A percentile compares a stretch with the other conserved stretches of the same genome.
These are phyloP conservation scores for Stictocephala bisonia DNA, from an alignment of 2,888 invertebrate species.

Conservation along the genomic window DNA sequence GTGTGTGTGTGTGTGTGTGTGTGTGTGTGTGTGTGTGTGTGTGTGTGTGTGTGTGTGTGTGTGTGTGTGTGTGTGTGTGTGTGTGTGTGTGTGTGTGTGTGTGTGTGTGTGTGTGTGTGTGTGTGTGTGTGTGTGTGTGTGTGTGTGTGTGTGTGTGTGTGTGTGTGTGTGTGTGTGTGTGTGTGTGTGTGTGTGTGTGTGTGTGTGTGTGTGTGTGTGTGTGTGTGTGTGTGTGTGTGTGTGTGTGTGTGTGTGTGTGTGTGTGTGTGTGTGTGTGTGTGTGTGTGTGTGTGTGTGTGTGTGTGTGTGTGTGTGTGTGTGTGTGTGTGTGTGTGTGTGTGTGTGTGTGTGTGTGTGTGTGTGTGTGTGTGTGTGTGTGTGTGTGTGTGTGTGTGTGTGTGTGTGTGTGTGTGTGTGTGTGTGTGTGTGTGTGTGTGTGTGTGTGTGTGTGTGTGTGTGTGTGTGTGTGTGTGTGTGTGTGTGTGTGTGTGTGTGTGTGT, in stretches of 20 bases:
- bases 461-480: slow-evolving; percentile 12
- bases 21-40: too few relatives aligned
- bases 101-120: too few relatives aligned
- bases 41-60: too few relatives aligned
- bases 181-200: background rate
- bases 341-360: slow-evolving; percentile 9
- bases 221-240: slow-evolving; percentile 10
- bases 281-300: slow-evolving; percentile 21
- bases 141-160: too few relatives aligned
- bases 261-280: background rate
- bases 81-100: too few relatives aligned
- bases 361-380: slow-evolving; percentile 13
- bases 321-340: background rate
- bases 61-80: too few relatives aligned
- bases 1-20: too few relatives aligned
- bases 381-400: background rate
- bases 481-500: background rate
- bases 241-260: slow-evolving; percentile 6
- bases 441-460: slow-evolving; percentile 21
- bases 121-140: too few relatives aligned
- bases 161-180: too few relatives aligned
- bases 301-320: background rate
- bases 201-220: slow-evolving; percentile 5
- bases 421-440: slow-evolving; percentile 1
- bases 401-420: slow-evolving; percentile 5